Conservation (phyloP, 2,888 invertebrate genomes). For the Margaritifera margaritifera region DNA sequence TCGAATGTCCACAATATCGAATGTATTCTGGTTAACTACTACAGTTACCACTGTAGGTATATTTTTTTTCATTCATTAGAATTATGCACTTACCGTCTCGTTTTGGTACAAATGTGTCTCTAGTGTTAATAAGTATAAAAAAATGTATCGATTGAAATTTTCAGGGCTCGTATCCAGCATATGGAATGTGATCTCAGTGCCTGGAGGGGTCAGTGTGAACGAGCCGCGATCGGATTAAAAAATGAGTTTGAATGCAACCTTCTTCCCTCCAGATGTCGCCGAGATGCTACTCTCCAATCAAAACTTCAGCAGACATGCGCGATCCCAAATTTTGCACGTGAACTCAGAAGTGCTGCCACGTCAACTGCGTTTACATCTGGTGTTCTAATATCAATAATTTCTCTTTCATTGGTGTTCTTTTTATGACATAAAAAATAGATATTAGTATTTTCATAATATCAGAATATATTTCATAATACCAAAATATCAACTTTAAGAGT, state of each 20-base stretch:
- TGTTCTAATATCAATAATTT: conserved; percentile 10
- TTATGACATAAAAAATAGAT: conserved; percentile 5
- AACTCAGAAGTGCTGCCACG: conserved; percentile 24
- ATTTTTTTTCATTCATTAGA: too few species aligned
- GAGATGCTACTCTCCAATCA: conserved; percentile 16
- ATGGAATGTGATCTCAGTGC: conserved; percentile 31
- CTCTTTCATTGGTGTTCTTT: conserved; percentile 8
- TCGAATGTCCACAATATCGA: too few species aligned
- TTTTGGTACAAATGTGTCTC: too few species aligned
- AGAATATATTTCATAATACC: too few species aligned
- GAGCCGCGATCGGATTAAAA: conserved; percentile 24
- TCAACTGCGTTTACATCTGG: conserved; percentile 10
- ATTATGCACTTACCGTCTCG: too few species aligned
- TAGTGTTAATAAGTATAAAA: too few species aligned
- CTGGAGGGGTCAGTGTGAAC: conserved; percentile 21
- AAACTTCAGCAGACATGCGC: conserved; percentile 30
- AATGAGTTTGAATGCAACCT: conserved; percentile 38
- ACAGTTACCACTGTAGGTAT: too few species aligned
- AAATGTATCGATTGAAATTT: not conserved
- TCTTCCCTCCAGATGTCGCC: conserved; percentile 30
- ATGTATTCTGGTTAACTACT: too few species aligned
- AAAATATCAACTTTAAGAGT: too few species aligned
- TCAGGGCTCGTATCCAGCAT: conserved; percentile 26
- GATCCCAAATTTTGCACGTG: conserved; percentile 23
- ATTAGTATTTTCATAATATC: too few species aligned